These are phyloP conservation scores for Sesia apiformis DNA, from an alignment of 2,888 invertebrate genomes.

Conservation along the genomic window DNA sequence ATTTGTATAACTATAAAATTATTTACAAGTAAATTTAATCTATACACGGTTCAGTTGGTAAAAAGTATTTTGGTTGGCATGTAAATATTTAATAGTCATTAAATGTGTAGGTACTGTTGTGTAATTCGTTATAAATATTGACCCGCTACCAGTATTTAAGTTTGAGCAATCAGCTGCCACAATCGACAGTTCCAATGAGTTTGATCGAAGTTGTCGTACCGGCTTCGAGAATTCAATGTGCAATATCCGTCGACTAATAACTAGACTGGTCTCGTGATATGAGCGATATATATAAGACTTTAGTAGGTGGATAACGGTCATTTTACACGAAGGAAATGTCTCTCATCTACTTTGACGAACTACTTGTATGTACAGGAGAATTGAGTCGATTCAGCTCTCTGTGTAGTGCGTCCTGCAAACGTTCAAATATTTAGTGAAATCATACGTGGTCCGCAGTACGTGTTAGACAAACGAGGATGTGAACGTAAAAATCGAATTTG, in stretches of 20 bases:
- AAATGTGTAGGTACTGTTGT: not conserved
- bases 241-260: slow-evolving; percentile 64
- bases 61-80: no score
- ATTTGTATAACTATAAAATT: not conserved
- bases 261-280: slow-evolving; percentile 17
- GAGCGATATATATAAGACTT: not conserved
- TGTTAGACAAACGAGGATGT: no score
- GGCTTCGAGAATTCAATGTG: slow-evolving; percentile 47
- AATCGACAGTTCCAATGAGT: slow-evolving; percentile 32
- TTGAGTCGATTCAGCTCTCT: no score
- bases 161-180: slow-evolving; percentile 46
- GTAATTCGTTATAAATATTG: slow-evolving; percentile 1
- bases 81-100: not conserved
- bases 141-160: slow-evolving; percentile 33
- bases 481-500: no score
- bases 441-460: no score
- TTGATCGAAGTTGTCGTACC: slow-evolving; percentile 52
- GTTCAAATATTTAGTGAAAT: no score
- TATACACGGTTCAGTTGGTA: not conserved
- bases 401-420: no score
- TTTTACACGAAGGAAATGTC: slow-evolving; percentile 3
- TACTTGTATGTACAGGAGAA: slow-evolving; percentile 1
- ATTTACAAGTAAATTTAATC: not conserved
- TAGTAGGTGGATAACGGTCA: not conserved
- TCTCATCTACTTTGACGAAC: slow-evolving; percentile 1